A percentile compares a stretch with the other conserved stretches of the same genome.
phyloP scores from a whole-genome alignment of 2,888 invertebrate species.

The Plusia festucae region DNA sequence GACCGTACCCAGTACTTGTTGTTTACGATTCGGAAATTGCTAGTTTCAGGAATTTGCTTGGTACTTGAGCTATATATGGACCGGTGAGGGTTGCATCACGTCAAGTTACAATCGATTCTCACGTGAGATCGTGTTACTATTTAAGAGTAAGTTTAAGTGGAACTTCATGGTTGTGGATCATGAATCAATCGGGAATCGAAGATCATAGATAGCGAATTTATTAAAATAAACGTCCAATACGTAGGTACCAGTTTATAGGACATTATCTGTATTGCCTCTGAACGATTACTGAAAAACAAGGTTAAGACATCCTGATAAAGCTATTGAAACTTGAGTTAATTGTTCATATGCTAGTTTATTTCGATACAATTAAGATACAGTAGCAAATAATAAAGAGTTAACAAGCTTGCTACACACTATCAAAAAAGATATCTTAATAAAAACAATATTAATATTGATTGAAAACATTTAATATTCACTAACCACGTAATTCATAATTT shows the following conservation, averaged over 20 bases:
- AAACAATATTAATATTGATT: slow-evolving; percentile 41
- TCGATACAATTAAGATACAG: background rate
- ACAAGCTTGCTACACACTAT: slow-evolving; percentile 16
- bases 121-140: slow-evolving; percentile 48
- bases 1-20: slow-evolving; percentile 60
- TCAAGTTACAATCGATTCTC: slow-evolving; percentile 38
- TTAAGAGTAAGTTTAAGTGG: slow-evolving; percentile 37
- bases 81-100: slow-evolving; percentile 42
- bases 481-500: slow-evolving; percentile 49
- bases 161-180: slow-evolving; percentile 5
- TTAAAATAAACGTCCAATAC: no score
- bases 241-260: no score
- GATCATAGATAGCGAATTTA: background rate
- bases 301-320: no score
- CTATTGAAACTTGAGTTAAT: no score
- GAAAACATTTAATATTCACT: slow-evolving; percentile 51
- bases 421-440: slow-evolving; percentile 41
- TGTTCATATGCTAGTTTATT: no score
- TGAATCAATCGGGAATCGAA: background rate
- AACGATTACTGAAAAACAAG: no score
- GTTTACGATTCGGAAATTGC: slow-evolving; percentile 68
- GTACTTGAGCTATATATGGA: slow-evolving; percentile 44
- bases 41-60: slow-evolving; percentile 51
- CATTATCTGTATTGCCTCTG: no score
- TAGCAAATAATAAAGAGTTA: background rate